A percentile compares a stretch with the other conserved stretches of the same genome.
These are phyloP conservation scores for Synaphobranchus kaupii DNA, from an alignment of 2,797 vertebrate species.

Conservation along the genomic window DNA sequence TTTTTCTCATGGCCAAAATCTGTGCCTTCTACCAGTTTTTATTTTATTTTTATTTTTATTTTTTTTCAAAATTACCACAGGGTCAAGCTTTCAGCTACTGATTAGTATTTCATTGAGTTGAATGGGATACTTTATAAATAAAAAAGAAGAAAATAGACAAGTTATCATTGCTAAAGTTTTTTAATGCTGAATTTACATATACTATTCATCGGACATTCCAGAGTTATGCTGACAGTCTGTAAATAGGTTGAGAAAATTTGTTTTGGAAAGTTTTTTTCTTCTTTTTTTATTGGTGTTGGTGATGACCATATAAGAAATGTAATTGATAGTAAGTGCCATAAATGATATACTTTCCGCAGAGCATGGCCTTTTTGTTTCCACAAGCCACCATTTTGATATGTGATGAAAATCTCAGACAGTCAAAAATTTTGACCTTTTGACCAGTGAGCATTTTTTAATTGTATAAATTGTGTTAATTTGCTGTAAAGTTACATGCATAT, in stretches of 20 bases:
- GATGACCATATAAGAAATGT: conserved; percentile 15
- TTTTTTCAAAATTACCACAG: conserved; percentile 19
- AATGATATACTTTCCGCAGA: neutral
- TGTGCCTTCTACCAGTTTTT: conserved; percentile 44
- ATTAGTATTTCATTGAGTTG: conserved; percentile 11
- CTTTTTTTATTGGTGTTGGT: conserved; percentile 1
- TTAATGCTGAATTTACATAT: conserved; percentile 21
- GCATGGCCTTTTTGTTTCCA: neutral
- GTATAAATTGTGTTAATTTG: conserved; percentile 12
- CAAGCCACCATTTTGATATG: neutral
- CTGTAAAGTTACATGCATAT: conserved; percentile 4
- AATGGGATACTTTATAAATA: neutral
- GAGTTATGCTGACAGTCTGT: conserved; percentile 29
- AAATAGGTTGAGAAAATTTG: conserved; percentile 9
- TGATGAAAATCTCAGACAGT: neutral
- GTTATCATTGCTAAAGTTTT: conserved; percentile 3
- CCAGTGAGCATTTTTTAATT: neutral
- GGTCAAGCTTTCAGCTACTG: conserved; percentile 20
- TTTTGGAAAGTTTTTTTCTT: neutral
- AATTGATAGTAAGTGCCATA: neutral
- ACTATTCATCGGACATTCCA: conserved; percentile 23
- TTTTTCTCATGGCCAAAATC: conserved; percentile 43
- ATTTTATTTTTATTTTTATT: neutral
- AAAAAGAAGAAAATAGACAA: conserved; percentile 10
- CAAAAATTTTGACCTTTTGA: neutral